Conservation (phyloP, 2,888 invertebrate genomes). For the Cyclophora punctaria region DNA sequence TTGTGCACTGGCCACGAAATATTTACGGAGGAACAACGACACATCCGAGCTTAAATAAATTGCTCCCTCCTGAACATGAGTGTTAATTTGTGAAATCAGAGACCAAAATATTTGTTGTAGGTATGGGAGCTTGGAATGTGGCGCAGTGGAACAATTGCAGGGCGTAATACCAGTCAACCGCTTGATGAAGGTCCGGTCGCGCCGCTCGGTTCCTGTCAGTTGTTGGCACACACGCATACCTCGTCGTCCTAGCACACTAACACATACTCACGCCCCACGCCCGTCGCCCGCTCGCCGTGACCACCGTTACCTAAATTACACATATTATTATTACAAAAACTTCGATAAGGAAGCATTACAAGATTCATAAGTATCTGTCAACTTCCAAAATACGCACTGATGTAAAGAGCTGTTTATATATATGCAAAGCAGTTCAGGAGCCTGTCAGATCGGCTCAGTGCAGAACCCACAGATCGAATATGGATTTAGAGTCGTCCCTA, state of each 20-base stretch:
- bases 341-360: not conserved
- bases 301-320: not conserved
- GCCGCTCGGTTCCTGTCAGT: slow-evolving; percentile 34
- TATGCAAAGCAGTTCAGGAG: slow-evolving; percentile 74
- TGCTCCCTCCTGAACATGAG: slow-evolving; percentile 36
- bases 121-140: slow-evolving; percentile 50
- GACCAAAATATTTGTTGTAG: slow-evolving; percentile 53
- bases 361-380: slow-evolving; percentile 23
- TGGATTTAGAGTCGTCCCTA: slow-evolving; percentile 69
- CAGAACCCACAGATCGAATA: slow-evolving; percentile 70
- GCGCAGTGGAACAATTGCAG: slow-evolving; percentile 63
- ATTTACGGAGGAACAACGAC: slow-evolving; percentile 18
- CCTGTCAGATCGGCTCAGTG: slow-evolving; percentile 73
- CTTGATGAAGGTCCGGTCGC: slow-evolving; percentile 67
- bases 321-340: not conserved
- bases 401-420: slow-evolving; percentile 72
- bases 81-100: slow-evolving; percentile 67
- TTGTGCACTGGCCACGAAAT: slow-evolving; percentile 22
- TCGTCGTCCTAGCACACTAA: no score
- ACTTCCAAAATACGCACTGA: slow-evolving; percentile 33
- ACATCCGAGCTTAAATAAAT: slow-evolving; percentile 19
- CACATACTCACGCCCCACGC: no score
- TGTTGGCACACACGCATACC: slow-evolving; percentile 17
- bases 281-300: no score
- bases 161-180: slow-evolving; percentile 72